Conservation (phyloP, 2,113 vertebrate genomes). For the Thryonomys swinderianus region DNA sequence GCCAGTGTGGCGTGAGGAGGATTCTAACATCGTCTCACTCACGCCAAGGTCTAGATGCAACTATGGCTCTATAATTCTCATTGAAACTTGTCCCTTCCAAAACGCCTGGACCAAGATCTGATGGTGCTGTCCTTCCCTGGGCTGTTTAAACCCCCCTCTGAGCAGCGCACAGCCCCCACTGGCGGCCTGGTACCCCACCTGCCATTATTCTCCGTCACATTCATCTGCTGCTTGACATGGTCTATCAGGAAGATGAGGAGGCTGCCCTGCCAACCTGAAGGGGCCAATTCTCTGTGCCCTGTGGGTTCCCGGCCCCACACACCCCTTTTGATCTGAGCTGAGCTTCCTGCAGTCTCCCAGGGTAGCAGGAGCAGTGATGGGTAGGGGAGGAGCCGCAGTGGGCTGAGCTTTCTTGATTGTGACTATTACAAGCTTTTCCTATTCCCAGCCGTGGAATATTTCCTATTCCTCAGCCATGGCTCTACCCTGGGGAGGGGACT, state of each 20-base stretch:
- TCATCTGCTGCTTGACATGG: background rate
- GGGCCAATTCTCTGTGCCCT: background rate
- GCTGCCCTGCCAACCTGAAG: background rate
- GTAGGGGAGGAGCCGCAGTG: background rate
- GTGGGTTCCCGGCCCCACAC: accelerated
- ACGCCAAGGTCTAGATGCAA: background rate
- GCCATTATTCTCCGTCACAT: background rate
- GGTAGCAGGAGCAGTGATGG: background rate
- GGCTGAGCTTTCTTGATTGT: background rate
- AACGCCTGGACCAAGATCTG: background rate
- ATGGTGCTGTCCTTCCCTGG: background rate
- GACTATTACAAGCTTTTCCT: background rate
- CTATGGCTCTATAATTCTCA: background rate
- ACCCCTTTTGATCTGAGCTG: background rate
- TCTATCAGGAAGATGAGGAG: background rate
- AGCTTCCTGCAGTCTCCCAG: background rate
- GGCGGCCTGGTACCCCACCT: background rate
- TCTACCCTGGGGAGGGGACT: background rate
- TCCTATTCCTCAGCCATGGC: background rate
- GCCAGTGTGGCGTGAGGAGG: background rate
- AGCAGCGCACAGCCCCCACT: background rate
- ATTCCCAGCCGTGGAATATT: no score
- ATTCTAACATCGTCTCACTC: background rate
- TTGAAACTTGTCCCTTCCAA: background rate
- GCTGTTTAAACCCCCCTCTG: background rate